Percentiles rank a stretch among this genome's conserved stretches.
These are phyloP conservation scores for Meghimatium bilineatum DNA, from an alignment of 2,888 invertebrate species.

Conservation along the genomic window DNA sequence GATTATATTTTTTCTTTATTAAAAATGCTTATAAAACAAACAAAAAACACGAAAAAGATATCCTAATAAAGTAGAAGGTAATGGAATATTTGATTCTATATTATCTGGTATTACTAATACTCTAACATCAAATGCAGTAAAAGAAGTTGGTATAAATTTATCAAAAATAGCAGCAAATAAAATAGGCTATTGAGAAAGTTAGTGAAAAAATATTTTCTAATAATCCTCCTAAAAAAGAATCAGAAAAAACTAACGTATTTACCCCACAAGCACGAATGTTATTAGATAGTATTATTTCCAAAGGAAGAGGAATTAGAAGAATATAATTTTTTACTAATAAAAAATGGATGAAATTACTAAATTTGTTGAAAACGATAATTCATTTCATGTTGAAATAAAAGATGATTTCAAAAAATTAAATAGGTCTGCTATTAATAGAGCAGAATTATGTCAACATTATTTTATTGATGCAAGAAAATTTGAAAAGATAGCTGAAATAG, in stretches of 20 bases:
- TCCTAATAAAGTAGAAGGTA: background rate
- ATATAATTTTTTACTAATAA: background rate
- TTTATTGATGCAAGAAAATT: too few species aligned
- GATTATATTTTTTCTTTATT: background rate
- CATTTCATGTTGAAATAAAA: background rate
- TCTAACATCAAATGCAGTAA: background rate
- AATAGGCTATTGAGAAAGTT: slow-evolving; percentile 1
- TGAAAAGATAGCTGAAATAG: too few species aligned
- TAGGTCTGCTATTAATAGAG: too few species aligned
- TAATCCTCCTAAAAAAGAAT: too few species aligned
- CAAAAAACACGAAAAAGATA: background rate
- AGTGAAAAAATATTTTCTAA: background rate
- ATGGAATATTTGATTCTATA: background rate
- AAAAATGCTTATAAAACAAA: background rate
- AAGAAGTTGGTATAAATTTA: slow-evolving; percentile 20
- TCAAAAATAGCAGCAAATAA: background rate
- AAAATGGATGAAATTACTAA: background rate
- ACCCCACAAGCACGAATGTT: background rate
- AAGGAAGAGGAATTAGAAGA: background rate
- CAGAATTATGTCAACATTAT: too few species aligned
- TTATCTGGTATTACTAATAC: background rate
- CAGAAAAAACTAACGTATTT: too few species aligned
- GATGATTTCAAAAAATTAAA: background rate
- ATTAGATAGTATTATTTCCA: background rate
- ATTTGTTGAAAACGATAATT: slow-evolving; percentile 1